Evolutionary conservation across 2,797 vertebrate genomes (phyloP), one percentile per base, ranked within the genome.

Genomic region (Phaenicophaeus curvirostris): DNA sequence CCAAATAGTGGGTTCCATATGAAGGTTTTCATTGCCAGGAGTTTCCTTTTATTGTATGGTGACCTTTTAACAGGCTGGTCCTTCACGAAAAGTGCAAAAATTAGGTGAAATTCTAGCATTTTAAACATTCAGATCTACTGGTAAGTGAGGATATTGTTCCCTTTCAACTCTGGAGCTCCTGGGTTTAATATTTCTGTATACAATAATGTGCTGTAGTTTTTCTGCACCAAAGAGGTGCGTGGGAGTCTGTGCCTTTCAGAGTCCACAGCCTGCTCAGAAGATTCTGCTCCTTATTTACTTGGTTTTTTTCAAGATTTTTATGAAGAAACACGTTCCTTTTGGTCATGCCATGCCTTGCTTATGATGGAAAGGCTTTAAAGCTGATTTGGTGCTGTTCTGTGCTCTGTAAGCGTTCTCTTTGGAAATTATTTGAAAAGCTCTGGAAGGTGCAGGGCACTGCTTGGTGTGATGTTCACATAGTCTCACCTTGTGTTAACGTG

Each of bases 1-100:
- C 0, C 0, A 23, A 73, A 31, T 11, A 69, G 42, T 11, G 62
- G 92, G 44, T 59, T 82, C 37, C 13, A 27, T 1, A 0, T 35
- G 35, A 63, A 59, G 46, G 15, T 18, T 81, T 89, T 57, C 81
- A 72, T 35, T 73, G 67, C 66, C n/a, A 51, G 58, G 51, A 27
- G 35, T 82, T 92, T 78, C 19, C 46, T 66, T 63, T n/a, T 50
- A 4, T 37, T 39, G 31, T 18, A 13, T 4, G 15, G 13, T 82
- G 41, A 82, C 13, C 41, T 82, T 63, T 74, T n/a, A 59, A 35
- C 13, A 11, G 67, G 48, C 37, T 85, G 39, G 5, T 62, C 33
- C 15, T 87, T 89, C 66, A 30, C 19, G 42, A 8, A 14, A 71
- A 37, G 33, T 37, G 35, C 27, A 63, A 71, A 76, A 74, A 39